phyloP scores from a whole-genome alignment of 2,797 vertebrate species.

The Pseudochirops corinnae region DNA sequence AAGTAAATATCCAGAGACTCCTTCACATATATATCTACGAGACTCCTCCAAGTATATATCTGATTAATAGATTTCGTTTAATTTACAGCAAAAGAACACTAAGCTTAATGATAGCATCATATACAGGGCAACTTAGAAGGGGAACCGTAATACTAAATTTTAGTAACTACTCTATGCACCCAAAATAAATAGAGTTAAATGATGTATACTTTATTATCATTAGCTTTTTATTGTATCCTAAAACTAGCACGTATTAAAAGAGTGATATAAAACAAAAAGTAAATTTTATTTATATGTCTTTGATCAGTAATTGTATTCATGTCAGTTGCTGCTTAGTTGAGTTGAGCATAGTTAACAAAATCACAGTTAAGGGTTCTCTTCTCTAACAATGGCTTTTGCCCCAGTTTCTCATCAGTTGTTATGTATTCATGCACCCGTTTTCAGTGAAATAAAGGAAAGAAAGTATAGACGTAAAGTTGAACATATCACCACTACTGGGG shows the following conservation, averaged over 20 bases:
- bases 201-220: not conserved
- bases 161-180: not conserved
- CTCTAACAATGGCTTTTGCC: not conserved
- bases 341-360: not conserved
- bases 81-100: not conserved
- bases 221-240: not conserved
- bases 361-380: not conserved
- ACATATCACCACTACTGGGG: not conserved
- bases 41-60: not conserved
- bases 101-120: not conserved
- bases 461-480: not conserved
- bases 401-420: not conserved
- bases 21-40: not conserved
- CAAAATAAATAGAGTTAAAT: conserved; percentile 17
- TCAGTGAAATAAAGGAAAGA: not conserved
- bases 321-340: not conserved
- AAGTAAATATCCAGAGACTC: not conserved
- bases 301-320: not conserved
- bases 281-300: not conserved
- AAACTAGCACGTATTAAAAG: not conserved
- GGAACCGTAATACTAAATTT: not conserved
- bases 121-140: not conserved
- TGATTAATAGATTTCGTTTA: conserved; percentile 37
- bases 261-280: not conserved
- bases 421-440: not conserved